These are phyloP conservation scores for Lasiurus borealis DNA, from an alignment of 2,113 vertebrate species.

Conservation along the genomic window DNA sequence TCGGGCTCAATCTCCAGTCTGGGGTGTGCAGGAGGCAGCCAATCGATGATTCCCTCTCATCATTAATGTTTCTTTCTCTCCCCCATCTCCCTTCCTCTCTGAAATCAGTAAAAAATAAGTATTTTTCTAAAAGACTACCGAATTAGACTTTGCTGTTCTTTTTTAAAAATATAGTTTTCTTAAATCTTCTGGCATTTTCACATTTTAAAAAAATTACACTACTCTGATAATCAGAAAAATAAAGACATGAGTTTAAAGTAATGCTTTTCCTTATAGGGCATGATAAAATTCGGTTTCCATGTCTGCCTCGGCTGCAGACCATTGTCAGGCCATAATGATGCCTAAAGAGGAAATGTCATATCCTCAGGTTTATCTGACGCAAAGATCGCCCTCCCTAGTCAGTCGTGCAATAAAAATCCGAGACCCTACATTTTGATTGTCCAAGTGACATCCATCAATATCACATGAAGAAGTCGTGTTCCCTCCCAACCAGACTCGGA, in stretches of 20 bases:
- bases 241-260: neutral
- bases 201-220: neutral
- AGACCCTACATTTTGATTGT: neutral
- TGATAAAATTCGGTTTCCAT: neutral
- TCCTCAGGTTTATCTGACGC: neutral
- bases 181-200: neutral
- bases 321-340: neutral
- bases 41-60: too few species aligned
- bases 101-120: too few species aligned
- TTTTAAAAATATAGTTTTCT: slow-evolving; percentile 29
- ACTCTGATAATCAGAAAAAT: slow-evolving; percentile 13
- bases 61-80: too few species aligned
- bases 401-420: neutral
- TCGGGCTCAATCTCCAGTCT: too few species aligned
- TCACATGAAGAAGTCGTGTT: neutral
- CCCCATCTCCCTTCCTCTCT: too few species aligned
- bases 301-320: neutral
- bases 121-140: neutral
- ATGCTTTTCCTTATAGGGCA: neutral
- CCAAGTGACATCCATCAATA: neutral
- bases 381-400: neutral
- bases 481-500: neutral
- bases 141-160: neutral
- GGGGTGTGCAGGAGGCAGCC: too few species aligned
- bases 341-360: neutral